Base-by-base conservation (phyloP, 2,888 invertebrate genomes). In the Aricia artaxerxes region DNA sequence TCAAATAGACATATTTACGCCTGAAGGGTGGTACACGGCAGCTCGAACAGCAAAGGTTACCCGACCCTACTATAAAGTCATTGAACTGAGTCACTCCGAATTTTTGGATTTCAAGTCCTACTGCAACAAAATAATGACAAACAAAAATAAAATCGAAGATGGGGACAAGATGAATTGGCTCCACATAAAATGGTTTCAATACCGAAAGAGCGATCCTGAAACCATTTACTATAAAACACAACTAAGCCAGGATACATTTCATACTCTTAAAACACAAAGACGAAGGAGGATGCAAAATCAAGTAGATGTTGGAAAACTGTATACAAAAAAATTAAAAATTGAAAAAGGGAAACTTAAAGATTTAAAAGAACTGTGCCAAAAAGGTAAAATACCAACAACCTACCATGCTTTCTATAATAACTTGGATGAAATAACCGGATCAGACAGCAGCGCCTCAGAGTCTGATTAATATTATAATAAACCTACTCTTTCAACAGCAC, bases 161-260 rank as follows among this genome's bases (percentile, higher is more conserved):
- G 60, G 60, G 2, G 60, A 60, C 60, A 60, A 60, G 60, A 60
- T 60, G 60, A 60, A 60, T 60, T 60, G 60, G 60, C n/a, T 24
- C 60, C 60, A 60, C n/a, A 60, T 60, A 60, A 60, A 60, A 60
- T 60, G 57, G 57, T 60, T 60, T 60, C 57, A 60, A 60, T 60
- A 60, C 57, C 57, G 57, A 60, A 60, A 60, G n/a, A 60, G 57
- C 57, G 5, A 60, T 60, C 57, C 57, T 60, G 57, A 60, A 60
- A 60, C 57, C n/a, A 60, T 60, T n/a, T 60, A 60, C 57, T 60
- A 60, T 60, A 60, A 60, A 60, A 60, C 57, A 60, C 57, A 60
- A 60, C 57, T 60, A 60, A 60, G 57, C 57, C 57, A 60, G 57
- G 57, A n/a, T 60, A 60, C 57, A 60, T 60, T 60, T 60, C 57